phyloP scores from a whole-genome alignment of 1,140 invertebrate species.

The Mycetomoellerius zeteki region DNA sequence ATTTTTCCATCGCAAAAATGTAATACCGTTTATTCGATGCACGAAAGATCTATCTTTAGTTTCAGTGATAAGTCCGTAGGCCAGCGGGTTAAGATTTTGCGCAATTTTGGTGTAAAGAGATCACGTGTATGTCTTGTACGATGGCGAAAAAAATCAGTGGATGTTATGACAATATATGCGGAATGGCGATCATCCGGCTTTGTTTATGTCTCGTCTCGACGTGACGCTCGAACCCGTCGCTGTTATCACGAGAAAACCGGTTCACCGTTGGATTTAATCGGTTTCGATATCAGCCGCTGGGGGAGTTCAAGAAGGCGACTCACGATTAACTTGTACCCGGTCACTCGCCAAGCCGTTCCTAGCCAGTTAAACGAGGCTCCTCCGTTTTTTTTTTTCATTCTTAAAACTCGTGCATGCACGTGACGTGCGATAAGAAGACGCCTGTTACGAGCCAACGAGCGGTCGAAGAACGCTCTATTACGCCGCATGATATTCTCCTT shows the following conservation, averaged over 20 bases:
- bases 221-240: constrained; percentile 51
- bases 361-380: constrained; percentile 64
- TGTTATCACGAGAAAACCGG: constrained; percentile 80
- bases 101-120: not conserved
- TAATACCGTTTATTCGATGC: not conserved
- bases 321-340: constrained; percentile 72
- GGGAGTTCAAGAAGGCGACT: constrained; percentile 81
- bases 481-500: constrained; percentile 45
- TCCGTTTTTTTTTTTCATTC: constrained; percentile 37
- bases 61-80: not conserved
- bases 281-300: constrained; percentile 80
- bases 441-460: constrained; percentile 7
- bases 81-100: constrained; percentile 33
- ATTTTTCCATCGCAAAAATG: constrained; percentile 1
- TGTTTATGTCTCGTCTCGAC: constrained; percentile 80
- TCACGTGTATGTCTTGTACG: constrained; percentile 8
- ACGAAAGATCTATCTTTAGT: not conserved
- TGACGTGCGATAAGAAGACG: constrained; percentile 60
- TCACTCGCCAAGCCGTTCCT: constrained; percentile 54
- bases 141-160: constrained; percentile 31
- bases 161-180: constrained; percentile 28
- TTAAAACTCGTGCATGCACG: constrained; percentile 55
- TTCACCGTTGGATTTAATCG: constrained; percentile 80
- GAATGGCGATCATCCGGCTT: constrained; percentile 60
- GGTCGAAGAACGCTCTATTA: constrained; percentile 52